Base-by-base conservation (phyloP, 2,888 invertebrate species). In the Brachypalpus laphriformis region DNA sequence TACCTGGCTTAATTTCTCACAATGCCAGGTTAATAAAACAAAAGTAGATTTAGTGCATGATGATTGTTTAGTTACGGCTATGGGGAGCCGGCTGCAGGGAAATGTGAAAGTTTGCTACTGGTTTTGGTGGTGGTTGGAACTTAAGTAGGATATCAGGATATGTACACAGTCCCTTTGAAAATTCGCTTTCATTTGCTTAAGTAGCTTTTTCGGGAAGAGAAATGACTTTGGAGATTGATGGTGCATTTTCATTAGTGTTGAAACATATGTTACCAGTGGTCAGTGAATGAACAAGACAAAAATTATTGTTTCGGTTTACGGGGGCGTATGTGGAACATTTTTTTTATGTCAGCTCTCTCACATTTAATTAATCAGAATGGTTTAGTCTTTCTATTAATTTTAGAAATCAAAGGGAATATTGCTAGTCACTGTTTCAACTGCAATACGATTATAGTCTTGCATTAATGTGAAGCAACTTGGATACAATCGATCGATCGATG, bases 21-120 rank as follows among this genome's bases (percentile, higher is more conserved):
- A 80, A 80, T 80, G 70, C 51, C 42, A 59, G 78, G 83, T 80
- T 80, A 74, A 80, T 85, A 85, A 80, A 85, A 85, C 80, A 80
- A 57, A 75, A 80, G 83, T 75, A 80, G 80, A 85, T 80, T 85
- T 80, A 80, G 80, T 65, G 70, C 34, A 80, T 71, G 70, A 75
- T 75, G 80, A 85, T 59, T 78, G 83, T 80, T 78, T 85, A 71
- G 63, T 31, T 65, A 61, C 31, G 54, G 28, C 34, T 54, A 34
- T 54, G 42, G n/a, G 7, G 37, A 42, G 37, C 11, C 16, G 37
- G 45, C 18, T 22, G 22, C 14, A 22, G n/a, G n/a, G 16, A 61
- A 77, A 20, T 28, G 40, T n/a, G 40, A 82, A 61, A 25, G 70
- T 40, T 61, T 37, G 0, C 28, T 63, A 34, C 40, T 40, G 54